phyloP scores from a whole-genome alignment of 2,797 vertebrate genomes.

The Mastacembelus armatus region DNA sequence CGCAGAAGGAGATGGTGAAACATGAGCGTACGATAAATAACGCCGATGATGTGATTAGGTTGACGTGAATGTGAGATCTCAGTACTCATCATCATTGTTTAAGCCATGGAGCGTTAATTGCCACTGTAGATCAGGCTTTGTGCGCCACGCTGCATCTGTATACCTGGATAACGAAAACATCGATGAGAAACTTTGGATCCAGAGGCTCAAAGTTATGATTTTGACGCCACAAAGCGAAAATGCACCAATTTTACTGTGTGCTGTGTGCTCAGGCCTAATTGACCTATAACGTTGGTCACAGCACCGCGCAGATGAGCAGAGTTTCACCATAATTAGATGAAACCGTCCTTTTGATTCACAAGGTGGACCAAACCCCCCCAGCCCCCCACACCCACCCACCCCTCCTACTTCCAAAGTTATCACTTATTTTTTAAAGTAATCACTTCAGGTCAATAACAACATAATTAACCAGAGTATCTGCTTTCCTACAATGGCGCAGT shows the following conservation, averaged over 20 bases:
- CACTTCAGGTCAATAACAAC: not conserved
- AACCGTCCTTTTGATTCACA: not conserved
- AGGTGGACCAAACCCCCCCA: no score
- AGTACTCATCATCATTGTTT: not conserved
- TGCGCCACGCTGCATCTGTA: fast-evolving
- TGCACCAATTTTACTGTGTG: not conserved
- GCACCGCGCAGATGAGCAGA: slow-evolving; percentile 10
- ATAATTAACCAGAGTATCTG: not conserved
- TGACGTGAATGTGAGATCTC: not conserved
- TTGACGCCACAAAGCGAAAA: not conserved
- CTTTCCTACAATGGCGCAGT: not conserved
- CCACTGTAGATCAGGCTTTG: not conserved
- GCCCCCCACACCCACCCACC: no score
- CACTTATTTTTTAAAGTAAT: not conserved
- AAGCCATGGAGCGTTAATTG: not conserved
- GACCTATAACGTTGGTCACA: not conserved
- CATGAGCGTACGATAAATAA: not conserved
- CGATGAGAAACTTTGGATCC: not conserved
- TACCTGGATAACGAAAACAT: not conserved
- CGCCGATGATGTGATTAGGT: not conserved
- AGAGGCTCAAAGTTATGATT: not conserved
- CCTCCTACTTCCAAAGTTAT: no score
- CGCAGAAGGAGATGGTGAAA: not conserved
- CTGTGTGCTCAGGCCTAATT: not conserved
- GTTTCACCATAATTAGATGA: not conserved